phyloP scores from a whole-genome alignment of 2,888 invertebrate genomes.

The Endomychus coccineus region DNA sequence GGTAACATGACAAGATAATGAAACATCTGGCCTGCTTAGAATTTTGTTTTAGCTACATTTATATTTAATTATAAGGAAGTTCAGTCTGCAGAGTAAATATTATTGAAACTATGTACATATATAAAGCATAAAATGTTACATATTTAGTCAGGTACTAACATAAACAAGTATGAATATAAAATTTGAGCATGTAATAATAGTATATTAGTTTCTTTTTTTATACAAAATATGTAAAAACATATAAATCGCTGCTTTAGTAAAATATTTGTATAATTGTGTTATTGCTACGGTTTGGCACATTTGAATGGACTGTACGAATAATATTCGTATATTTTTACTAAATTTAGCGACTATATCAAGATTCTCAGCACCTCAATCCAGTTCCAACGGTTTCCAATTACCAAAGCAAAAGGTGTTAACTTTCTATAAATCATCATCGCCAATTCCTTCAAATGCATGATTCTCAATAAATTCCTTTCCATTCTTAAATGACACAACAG shows the following conservation, averaged over 20 bases:
- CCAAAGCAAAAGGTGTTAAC: constrained; percentile 10
- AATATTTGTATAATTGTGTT: constrained; percentile 6
- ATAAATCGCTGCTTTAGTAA: neutral
- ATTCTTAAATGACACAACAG: constrained; percentile 62
- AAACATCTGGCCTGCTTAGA: too few species aligned
- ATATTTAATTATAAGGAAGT: too few species aligned
- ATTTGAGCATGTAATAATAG: neutral
- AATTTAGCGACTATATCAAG: neutral
- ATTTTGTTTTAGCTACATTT: too few species aligned
- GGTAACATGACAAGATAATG: too few species aligned
- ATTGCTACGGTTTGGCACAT: constrained; percentile 18
- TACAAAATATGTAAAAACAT: neutral
- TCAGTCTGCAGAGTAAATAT: too few species aligned
- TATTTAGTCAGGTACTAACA: neutral
- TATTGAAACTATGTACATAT: too few species aligned
- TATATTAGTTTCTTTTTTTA: neutral
- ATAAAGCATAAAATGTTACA: neutral
- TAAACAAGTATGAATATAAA: neutral
- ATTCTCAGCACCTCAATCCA: constrained; percentile 13
- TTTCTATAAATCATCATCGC: constrained; percentile 80
- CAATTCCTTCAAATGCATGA: constrained; percentile 90
- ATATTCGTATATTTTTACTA: neutral
- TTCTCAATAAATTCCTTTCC: constrained; percentile 74
- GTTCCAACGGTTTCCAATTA: constrained; percentile 2
- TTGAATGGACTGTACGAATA: constrained; percentile 7